Base-by-base conservation (phyloP, 2,888 invertebrate species). In the Tetanocera ferruginea region DNA sequence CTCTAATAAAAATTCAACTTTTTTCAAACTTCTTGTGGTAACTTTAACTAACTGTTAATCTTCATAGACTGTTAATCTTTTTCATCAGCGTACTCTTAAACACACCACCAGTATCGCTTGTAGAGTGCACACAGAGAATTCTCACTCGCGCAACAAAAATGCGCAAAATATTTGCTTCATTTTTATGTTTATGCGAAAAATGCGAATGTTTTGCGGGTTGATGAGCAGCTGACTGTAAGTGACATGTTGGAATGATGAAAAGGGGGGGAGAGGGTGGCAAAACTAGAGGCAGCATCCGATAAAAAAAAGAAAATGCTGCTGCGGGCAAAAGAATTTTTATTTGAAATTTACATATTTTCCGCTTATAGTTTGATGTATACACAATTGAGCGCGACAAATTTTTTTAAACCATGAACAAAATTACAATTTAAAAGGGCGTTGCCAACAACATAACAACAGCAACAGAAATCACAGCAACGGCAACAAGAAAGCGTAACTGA, bases 171-270 rank as follows among this genome's bases (percentile, higher is more conserved):
- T 74, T 74, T 74, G 64, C 62, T 60, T 43, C 72, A 60, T 57
- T 60, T 37, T 72, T 57, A 37, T 28, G 49, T 64, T 74, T 62
- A 74, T 74, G 73, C 64, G 49, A 74, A 71, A 60, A 74, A 62
- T 62, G 43, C 31, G 64, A 49, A 60, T 55, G 31, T 34, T 34
- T 71, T 49, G 34, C 55, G 55, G n/a, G 28, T 71, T 55, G 71
- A 71, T 55, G 71, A 55, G 67, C 31, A 64, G 57, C 28, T 74
- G n/a, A 74, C 23, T 64, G 25, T 37, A 74, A 74, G 62, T 62
- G 73, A 51, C 62, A 51, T 64, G 23, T 28, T 17, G 19, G 52
- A 51, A 28, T 66, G 31, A 66, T 37, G 37, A 60, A 25, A 6
- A 25, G 64, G 17, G 19, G 11, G 64, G 8, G n/a, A 3, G 5